Conservation (phyloP, 23 tunicate species). For the Ascidia mentula region DNA sequence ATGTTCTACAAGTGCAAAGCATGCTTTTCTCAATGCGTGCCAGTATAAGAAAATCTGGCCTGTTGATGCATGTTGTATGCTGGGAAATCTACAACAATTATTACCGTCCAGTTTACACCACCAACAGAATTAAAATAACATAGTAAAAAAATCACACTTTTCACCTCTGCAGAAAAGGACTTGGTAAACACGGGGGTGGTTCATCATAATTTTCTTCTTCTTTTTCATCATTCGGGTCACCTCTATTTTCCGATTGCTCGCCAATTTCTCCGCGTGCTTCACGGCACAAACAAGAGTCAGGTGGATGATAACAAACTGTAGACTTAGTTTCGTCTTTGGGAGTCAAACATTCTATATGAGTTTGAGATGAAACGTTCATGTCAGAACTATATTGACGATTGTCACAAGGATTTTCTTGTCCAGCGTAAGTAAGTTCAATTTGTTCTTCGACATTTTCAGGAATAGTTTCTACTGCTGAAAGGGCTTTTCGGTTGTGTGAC, state of each 20-base stretch:
- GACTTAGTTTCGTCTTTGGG: neutral
- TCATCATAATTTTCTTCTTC: neutral
- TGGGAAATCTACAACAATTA: constrained; percentile 17
- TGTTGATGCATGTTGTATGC: neutral
- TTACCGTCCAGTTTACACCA: neutral
- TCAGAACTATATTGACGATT: neutral
- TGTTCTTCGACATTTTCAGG: neutral
- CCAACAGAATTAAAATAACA: neutral
- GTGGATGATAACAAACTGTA: neutral
- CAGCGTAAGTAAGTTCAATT: neutral
- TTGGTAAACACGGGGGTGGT: neutral
- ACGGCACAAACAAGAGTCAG: neutral
- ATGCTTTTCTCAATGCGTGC: constrained; percentile 36
- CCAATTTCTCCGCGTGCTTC: neutral
- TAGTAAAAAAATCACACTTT: neutral
- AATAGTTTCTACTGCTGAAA: neutral
- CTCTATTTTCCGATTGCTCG: too few relatives aligned
- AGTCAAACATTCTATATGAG: neutral
- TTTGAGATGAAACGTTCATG: neutral
- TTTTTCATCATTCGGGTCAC: neutral
- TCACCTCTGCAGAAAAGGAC: neutral
- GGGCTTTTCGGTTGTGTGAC: neutral
- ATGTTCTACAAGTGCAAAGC: constrained; percentile 63
- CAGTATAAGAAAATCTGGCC: constrained; percentile 12
- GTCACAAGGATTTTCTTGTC: neutral